A percentile compares a stretch with the other conserved stretches of the same genome.
Conservation (phyloP, 2,113 vertebrate genomes). For the Mus pahari region DNA sequence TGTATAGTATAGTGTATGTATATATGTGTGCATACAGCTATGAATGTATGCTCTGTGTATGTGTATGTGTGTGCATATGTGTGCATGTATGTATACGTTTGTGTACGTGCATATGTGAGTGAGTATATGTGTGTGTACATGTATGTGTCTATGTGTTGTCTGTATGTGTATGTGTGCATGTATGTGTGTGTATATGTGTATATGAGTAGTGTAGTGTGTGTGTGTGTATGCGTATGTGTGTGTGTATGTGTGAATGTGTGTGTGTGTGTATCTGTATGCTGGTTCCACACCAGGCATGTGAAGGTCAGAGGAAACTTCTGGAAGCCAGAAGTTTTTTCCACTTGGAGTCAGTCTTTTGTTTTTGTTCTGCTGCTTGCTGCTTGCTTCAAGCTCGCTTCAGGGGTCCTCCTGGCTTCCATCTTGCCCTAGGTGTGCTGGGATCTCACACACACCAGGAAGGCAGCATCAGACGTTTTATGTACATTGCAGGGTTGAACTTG, state of each 20-base stretch:
- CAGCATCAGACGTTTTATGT: background rate
- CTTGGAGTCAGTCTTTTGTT: background rate
- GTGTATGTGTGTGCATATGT: background rate
- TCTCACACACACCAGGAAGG: background rate
- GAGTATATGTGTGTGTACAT: rapidly evolving
- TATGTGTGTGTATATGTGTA: too few species aligned
- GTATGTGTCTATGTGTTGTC: background rate
- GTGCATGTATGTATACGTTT: background rate
- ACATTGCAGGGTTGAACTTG: background rate
- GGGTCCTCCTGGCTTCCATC: background rate
- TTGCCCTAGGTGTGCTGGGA: background rate
- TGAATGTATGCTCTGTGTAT: background rate
- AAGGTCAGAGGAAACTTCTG: background rate
- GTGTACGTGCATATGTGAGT: background rate
- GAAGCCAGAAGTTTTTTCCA: background rate
- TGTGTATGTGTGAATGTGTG: background rate
- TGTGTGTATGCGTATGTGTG: background rate
- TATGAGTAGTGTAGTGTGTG: background rate
- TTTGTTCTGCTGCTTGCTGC: too few species aligned
- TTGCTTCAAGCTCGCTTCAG: background rate
- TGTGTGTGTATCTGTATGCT: background rate
- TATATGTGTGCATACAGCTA: too few species aligned
- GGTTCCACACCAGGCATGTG: background rate
- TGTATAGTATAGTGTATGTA: background rate
- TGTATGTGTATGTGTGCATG: background rate